phyloP scores from a whole-genome alignment of 2,113 vertebrate species.

The Salvator merianae region DNA sequence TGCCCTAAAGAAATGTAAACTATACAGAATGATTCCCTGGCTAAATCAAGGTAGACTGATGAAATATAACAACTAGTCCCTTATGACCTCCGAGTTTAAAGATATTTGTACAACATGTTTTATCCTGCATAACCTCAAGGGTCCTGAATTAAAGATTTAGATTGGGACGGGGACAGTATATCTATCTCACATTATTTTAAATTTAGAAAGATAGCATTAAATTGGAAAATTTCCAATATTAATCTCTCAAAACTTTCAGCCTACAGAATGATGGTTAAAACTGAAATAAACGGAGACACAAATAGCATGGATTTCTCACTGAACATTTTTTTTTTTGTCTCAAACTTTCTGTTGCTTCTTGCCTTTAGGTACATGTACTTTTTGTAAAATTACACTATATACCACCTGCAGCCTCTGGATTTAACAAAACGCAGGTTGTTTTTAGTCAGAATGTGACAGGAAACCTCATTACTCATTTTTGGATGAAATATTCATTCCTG shows the following conservation, averaged over 20 bases:
- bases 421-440: too few species aligned
- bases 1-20: slow-evolving; percentile 30
- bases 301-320: too few species aligned
- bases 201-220: slow-evolving; percentile 35
- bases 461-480: too few species aligned
- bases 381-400: too few species aligned
- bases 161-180: neutral
- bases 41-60: slow-evolving; percentile 8
- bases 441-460: too few species aligned
- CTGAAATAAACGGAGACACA: neutral
- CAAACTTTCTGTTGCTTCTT: too few species aligned
- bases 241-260: slow-evolving; percentile 32
- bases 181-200: slow-evolving; percentile 25
- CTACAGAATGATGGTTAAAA: slow-evolving; percentile 11
- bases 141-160: slow-evolving; percentile 31
- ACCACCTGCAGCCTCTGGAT: too few species aligned
- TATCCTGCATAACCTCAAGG: slow-evolving; percentile 11
- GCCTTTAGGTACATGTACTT: too few species aligned
- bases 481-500: too few species aligned
- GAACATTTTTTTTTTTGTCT: too few species aligned
- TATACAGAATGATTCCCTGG: slow-evolving; percentile 16
- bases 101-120: neutral
- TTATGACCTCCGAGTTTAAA: slow-evolving; percentile 42
- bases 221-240: slow-evolving; percentile 23
- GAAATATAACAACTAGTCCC: neutral